Evolutionary conservation across 2,888 invertebrate genomes (phyloP), one percentile per base, ranked within the genome.

Genomic region (Hylaea fasciaria): DNA sequence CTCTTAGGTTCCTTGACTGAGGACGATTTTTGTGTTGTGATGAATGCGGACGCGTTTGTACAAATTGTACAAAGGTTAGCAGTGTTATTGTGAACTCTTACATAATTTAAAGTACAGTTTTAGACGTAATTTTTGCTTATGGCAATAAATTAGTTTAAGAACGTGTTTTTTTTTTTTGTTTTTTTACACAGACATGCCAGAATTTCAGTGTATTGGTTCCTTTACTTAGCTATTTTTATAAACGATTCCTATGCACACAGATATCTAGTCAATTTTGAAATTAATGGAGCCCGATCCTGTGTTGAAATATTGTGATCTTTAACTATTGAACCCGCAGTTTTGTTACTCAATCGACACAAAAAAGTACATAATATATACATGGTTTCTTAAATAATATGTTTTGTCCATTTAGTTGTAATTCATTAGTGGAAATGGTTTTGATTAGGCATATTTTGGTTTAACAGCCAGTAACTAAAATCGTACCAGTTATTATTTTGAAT

Each of bases 261-360:
- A 82, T 88, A 90, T 92, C 91, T 92, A 92, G 91, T 92, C 91
- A 92, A 92, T 90, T 89, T 88, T 91, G 91, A 92, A 92, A 91
- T 91, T 91, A 91, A 86, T 78, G 84, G 83, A 85, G 83, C 78
- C 89, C 83, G 77, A 80, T 77, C 85, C 82, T 83, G 85, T 85
- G 87, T 85, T 83, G 65, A 73, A 75, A 73, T 76, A n/a, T n/a
- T n/a, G 81, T 82, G 77, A 78, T 78, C 76, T 76, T 79, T 71
- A 73, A 80, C 76, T 76, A 77, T 83, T 76, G 80, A 85, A 78
- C 77, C 83, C 82, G 81, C 82, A 83, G 74, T 82, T 84, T 81
- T 80, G 77, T 83, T 81, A 82, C 81, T 81, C 77, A 69, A 82
- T 79, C 75, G 65, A 85, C 80, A 80, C 85, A 82, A 77, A 47